phyloP scores from a whole-genome alignment of 2,113 vertebrate species.

The Hiodon tergisus region DNA sequence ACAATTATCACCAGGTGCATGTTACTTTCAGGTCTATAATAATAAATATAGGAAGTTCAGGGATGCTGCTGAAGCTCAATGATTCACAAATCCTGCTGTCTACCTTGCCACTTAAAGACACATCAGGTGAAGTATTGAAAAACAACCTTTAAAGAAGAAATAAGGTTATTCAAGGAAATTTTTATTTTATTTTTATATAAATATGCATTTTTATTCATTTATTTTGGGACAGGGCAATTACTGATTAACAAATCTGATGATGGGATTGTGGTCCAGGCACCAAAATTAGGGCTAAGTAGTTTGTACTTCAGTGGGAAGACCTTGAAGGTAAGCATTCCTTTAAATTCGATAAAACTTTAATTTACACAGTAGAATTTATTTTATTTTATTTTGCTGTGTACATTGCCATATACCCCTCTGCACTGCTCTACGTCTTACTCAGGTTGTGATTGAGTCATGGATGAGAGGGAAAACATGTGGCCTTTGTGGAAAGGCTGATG shows the following conservation, averaged over 20 bases:
- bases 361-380: background rate
- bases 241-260: constrained; percentile 17
- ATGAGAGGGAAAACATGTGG: constrained; percentile 21
- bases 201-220: background rate
- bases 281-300: constrained; percentile 16
- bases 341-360: background rate
- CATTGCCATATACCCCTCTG: background rate
- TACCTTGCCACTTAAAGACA: constrained; percentile 18
- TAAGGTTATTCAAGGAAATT: background rate
- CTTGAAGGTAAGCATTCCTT: constrained; percentile 6
- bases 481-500: constrained; percentile 14
- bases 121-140: constrained; percentile 19
- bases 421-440: background rate
- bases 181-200: background rate
- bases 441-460: constrained; percentile 25
- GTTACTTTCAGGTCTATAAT: constrained; percentile 16
- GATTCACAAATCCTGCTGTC: constrained; percentile 11
- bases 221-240: constrained; percentile 19
- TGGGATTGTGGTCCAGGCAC: constrained; percentile 10
- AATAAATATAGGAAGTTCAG: background rate
- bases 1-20: background rate
- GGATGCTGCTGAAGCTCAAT: constrained; percentile 8
- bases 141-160: background rate
- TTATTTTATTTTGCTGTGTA: background rate
- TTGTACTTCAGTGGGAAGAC: constrained; percentile 15